Conservation (phyloP, 2,113 vertebrate species). For the Phasianus colchicus region DNA sequence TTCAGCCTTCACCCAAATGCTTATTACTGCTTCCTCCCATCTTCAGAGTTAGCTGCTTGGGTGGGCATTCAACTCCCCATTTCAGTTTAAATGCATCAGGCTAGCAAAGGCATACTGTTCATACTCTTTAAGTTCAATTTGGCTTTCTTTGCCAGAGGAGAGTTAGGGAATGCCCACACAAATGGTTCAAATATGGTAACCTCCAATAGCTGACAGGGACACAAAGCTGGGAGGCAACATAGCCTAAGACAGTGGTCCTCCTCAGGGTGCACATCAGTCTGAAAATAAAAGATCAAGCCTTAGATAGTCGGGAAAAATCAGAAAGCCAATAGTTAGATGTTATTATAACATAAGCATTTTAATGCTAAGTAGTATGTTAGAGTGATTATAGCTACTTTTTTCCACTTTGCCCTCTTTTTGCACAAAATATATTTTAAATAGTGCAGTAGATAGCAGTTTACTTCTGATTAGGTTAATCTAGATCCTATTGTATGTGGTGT, state of each 20-base stretch:
- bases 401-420: background rate
- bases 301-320: slow-evolving; percentile 28
- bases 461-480: background rate
- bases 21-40: slow-evolving; percentile 6
- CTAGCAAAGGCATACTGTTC: background rate
- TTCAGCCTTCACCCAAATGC: background rate
- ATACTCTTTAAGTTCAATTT: background rate
- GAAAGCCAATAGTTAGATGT: background rate
- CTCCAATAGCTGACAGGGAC: background rate
- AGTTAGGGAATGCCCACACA: background rate
- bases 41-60: slow-evolving; percentile 22
- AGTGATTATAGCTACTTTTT: background rate
- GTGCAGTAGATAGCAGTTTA: background rate
- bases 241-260: background rate
- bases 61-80: background rate
- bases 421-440: background rate
- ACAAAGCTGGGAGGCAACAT: background rate
- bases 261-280: background rate
- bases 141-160: background rate
- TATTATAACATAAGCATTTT: background rate
- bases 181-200: rapidly evolving
- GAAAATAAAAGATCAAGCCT: background rate
- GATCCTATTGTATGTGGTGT: rapidly evolving
- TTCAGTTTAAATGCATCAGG: background rate
- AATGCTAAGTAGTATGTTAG: slow-evolving; percentile 9